Conservation (phyloP, 2,113 vertebrate genomes). For the Stomatorhinus ivindoensis region DNA sequence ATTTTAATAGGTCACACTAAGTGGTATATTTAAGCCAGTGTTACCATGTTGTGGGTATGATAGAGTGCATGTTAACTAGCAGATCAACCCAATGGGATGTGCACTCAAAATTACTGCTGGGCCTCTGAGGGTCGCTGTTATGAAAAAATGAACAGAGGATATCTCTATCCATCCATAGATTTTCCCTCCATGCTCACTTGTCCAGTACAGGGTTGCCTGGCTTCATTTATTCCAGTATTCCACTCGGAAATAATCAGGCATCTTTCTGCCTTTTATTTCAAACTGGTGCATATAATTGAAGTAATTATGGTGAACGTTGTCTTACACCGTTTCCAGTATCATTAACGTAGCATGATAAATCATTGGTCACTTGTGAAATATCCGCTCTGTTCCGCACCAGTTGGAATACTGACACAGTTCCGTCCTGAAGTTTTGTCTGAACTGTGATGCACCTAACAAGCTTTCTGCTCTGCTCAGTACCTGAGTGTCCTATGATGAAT, state of each 20-base stretch:
- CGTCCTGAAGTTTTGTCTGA: not conserved
- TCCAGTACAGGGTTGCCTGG: not conserved
- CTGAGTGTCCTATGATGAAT: not conserved
- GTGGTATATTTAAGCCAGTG: not conserved
- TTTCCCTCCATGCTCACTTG: not conserved
- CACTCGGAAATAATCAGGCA: not conserved
- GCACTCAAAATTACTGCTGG: not conserved
- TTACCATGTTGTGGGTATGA: not conserved
- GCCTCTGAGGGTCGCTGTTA: not conserved
- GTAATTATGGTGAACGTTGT: not conserved
- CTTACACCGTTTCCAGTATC: not conserved
- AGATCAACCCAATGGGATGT: not conserved
- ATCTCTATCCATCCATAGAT: not conserved
- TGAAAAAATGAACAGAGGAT: not conserved
- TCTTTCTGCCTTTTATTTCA: not conserved
- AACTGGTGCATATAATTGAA: not conserved
- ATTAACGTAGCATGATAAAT: not conserved
- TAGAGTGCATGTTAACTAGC: conserved; percentile 9
- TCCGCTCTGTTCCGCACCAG: not conserved
- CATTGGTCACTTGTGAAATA: not conserved
- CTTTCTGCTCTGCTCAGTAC: not conserved
- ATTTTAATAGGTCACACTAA: conserved; percentile 8
- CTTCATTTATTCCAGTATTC: not conserved
- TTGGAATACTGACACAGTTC: not conserved
- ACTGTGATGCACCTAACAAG: not conserved